These are phyloP conservation scores for Potorous gilbertii DNA, from an alignment of 2,797 vertebrate genomes.

Conservation along the genomic window DNA sequence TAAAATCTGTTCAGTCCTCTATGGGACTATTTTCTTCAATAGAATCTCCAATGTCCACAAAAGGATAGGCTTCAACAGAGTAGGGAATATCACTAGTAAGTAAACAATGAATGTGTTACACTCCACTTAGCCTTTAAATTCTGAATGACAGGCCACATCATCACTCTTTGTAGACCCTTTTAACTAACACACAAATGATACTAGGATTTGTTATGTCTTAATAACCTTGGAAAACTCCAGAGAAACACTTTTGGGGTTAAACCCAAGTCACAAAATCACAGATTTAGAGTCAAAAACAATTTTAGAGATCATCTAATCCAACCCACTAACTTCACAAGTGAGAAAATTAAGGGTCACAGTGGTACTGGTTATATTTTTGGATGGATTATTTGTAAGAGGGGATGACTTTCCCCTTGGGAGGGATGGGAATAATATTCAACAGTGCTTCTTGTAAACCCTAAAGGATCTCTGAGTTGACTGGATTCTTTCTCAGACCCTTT, in stretches of 20 bases:
- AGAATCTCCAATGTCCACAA: slow-evolving; percentile 5
- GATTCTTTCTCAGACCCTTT: background rate
- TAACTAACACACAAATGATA: background rate
- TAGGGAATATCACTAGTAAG: slow-evolving; percentile 38
- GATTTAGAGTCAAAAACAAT: background rate
- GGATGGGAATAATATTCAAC: background rate
- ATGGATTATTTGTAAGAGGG: background rate
- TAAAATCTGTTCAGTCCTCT: background rate
- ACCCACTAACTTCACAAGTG: background rate
- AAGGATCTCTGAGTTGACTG: background rate
- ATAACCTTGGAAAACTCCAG: background rate
- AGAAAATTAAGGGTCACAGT: background rate
- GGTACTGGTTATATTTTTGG: background rate
- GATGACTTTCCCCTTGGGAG: background rate
- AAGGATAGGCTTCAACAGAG: slow-evolving; percentile 38
- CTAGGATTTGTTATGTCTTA: slow-evolving; percentile 10
- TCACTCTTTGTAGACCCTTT: slow-evolving; percentile 17
- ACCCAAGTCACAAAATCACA: slow-evolving; percentile 15
- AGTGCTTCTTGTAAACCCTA: background rate
- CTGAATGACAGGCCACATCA: background rate
- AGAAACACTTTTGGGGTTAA: slow-evolving; percentile 34
- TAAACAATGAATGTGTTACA: slow-evolving; percentile 21
- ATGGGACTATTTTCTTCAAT: background rate
- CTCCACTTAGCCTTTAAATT: slow-evolving; percentile 16
- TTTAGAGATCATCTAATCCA: background rate